Percentiles rank a stretch among this genome's conserved stretches.
phyloP scores from a whole-genome alignment of 1,140 invertebrate genomes.

The Ceratosolen solmsi region DNA sequence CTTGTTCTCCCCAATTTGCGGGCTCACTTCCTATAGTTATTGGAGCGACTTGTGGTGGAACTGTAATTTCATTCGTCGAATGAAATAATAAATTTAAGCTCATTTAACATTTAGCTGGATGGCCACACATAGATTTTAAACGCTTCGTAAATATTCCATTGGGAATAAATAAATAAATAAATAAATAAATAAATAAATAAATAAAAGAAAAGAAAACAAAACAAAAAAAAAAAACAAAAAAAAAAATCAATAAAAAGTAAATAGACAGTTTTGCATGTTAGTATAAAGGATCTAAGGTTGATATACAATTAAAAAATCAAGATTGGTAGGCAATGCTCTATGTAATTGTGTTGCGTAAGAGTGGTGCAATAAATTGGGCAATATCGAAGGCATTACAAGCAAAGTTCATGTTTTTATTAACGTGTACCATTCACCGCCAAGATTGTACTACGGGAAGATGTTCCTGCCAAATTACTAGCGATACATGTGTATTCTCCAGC shows the following conservation, averaged over 20 bases:
- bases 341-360: conserved; percentile 79
- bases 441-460: conserved; percentile 77
- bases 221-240: no score
- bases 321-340: conserved; percentile 30
- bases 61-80: conserved; percentile 68
- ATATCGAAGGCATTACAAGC: neutral
- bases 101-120: no score
- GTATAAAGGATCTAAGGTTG: no score
- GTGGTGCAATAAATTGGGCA: neutral
- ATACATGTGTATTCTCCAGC: conserved; percentile 85
- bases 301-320: no score
- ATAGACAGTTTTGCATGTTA: no score
- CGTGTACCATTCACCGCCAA: conserved; percentile 77
- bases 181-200: no score
- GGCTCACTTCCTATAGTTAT: conserved; percentile 79
- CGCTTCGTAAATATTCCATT: no score
- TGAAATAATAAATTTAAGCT: neutral
- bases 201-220: no score
- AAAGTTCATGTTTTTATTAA: conserved; percentile 3
- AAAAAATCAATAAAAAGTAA: no score
- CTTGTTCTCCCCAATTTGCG: conserved; percentile 79
- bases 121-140: no score
- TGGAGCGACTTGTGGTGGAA: conserved; percentile 78
- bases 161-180: no score
- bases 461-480: conserved; percentile 82